Base-by-base conservation (phyloP, 2,888 invertebrate species). In the Drosophila melanosoma region DNA sequence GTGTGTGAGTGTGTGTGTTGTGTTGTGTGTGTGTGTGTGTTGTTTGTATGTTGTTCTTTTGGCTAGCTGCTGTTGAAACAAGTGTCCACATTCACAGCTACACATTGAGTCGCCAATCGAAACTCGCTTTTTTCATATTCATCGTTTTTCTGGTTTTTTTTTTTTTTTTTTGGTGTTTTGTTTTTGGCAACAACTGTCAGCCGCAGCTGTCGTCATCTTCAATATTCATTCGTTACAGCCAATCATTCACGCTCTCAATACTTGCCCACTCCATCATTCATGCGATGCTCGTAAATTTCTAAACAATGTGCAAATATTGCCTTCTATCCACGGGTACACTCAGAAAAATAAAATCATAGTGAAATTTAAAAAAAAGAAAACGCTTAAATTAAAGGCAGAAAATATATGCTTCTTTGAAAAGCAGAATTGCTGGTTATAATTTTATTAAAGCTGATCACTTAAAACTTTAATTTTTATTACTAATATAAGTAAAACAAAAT, bases 181-280 rank as follows among this genome's bases (percentile, higher is more conserved):
- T 48, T 75, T 81, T 73, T 72, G 75, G 77, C 87, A 84, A 87
- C 87, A 85, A 87, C 80, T 90, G 89, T 91, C 90, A 91, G 67
- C 82, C 76, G 81, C 91, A 91, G 90, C 91, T 91, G 91, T 80
- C 80, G 79, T 64, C 83, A 88, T 90, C 91, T 91, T 91, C 56
- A 83, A 84, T 90, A 91, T 90, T 81, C 83, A 89, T 90, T 83
- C 77, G 79, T 71, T 81, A 71, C 79, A 75, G 87, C 86, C 86
- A 87, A 90, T 90, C 87, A 80, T 90, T 90, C 83, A 90, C 88
- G 90, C 87, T 84, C 81, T 61, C 82, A 67, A 76, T 72, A 77
- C 69, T 71, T 63, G 70, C 69, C 69, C 36, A 23, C 62, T 74
- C 70, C 78, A 74, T 79, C 76, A 74, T 82, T 71, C 72, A 75